Conservation (phyloP, 2,888 invertebrate species). For the Brassicogethes aeneus region DNA sequence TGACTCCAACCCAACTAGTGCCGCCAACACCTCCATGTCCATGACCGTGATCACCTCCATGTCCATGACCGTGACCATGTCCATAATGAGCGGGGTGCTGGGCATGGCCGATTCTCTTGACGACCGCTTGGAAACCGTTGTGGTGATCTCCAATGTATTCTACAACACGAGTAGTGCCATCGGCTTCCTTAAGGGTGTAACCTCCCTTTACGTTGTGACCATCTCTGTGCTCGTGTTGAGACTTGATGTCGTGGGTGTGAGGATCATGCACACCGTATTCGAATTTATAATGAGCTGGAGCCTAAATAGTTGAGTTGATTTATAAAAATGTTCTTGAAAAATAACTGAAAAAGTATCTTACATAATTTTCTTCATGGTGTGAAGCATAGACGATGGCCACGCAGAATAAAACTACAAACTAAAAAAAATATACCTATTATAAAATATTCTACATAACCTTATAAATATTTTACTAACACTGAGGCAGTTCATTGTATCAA, state of each 20-base stretch:
- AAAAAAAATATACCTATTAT: no score
- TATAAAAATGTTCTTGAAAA: no score
- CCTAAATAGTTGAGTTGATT: no score
- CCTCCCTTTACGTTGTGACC: constrained; percentile 35
- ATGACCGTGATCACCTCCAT: constrained; percentile 6
- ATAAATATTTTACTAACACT: no score
- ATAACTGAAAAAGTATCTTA: no score
- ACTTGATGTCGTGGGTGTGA: constrained; percentile 36
- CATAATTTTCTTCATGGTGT: no score
- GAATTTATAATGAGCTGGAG: constrained; percentile 29
- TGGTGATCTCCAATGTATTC: constrained; percentile 34
- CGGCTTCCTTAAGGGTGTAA: constrained; percentile 36
- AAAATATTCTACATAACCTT: no score
- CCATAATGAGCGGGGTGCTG: constrained; percentile 27
- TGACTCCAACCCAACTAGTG: constrained; percentile 23
- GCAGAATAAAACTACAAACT: no score
- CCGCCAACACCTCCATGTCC: constrained; percentile 19
- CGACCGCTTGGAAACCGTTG: constrained; percentile 32
- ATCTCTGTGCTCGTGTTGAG: constrained; percentile 34
- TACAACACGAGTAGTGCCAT: constrained; percentile 37
- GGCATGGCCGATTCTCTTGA: constrained; percentile 25
- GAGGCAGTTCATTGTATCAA: no score
- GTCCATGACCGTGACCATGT: constrained; percentile 16
- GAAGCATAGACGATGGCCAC: no score
- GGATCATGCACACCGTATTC: constrained; percentile 37